phyloP scores from a whole-genome alignment of 2,113 vertebrate genomes.

The Brevimyrus niger region DNA sequence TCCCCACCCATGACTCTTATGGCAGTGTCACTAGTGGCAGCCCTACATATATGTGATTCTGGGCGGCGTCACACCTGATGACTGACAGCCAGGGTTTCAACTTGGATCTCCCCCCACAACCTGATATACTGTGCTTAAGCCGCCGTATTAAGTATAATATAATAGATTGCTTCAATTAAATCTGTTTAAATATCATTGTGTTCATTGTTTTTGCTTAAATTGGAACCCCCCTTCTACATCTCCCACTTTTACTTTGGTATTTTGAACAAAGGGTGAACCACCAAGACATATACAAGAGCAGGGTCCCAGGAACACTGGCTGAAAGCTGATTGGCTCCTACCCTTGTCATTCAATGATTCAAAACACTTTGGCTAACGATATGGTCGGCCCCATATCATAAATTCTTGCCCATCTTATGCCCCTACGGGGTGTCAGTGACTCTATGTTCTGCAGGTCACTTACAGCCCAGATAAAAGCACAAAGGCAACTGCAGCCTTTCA shows the following conservation, averaged over 20 bases:
- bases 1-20: slow-evolving; percentile 49
- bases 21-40: slow-evolving; percentile 26
- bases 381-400: neutral
- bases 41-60: neutral
- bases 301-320: neutral
- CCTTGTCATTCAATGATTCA: neutral
- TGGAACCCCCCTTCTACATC: neutral
- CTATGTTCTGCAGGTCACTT: neutral
- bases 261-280: neutral
- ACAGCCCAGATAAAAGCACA: neutral
- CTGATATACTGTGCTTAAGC: neutral
- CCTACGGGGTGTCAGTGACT: neutral
- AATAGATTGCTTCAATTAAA: neutral
- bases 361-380: neutral
- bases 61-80: neutral
- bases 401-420: neutral
- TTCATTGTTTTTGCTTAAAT: neutral
- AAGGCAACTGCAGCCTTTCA: neutral
- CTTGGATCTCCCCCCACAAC: neutral
- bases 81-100: neutral
- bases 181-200: neutral
- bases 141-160: neutral
- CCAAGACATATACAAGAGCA: neutral
- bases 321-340: neutral
- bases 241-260: neutral